Evolutionary conservation across 2,888 invertebrate genomes (phyloP).

Genomic region (Polyploca ridens): DNA sequence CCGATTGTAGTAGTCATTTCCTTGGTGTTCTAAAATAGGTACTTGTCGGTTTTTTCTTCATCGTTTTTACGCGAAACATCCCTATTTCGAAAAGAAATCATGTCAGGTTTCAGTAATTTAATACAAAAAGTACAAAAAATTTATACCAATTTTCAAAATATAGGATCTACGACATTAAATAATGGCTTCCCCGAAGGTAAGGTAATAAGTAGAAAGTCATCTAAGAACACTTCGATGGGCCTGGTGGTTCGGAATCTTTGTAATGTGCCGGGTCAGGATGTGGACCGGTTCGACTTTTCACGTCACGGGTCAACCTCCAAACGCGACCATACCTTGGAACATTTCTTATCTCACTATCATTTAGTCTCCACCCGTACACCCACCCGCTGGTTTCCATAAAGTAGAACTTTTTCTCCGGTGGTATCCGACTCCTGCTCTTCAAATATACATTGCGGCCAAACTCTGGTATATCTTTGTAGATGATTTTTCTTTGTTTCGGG

Average conservation of each 20-base stretch:
- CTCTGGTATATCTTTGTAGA: conserved; percentile 50
- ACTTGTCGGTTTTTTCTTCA: no score
- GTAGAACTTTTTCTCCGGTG: conserved; percentile 56
- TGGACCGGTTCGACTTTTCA: conserved; percentile 48
- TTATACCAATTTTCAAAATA: neutral
- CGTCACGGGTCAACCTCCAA: conserved; percentile 41
- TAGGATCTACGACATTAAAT: neutral
- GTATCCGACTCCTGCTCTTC: conserved; percentile 39
- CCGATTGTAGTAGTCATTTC: no score
- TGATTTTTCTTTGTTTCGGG: conserved; percentile 38
- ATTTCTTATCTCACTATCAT: conserved; percentile 46
- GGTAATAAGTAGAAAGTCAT: neutral
- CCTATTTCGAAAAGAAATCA: no score
- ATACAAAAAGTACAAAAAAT: no score
- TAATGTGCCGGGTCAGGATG: conserved; percentile 54
- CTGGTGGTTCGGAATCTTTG: conserved; percentile 31
- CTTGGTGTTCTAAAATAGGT: no score
- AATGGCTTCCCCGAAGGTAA: neutral
- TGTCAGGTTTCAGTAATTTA: no score
- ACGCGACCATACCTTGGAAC: conserved; percentile 42
- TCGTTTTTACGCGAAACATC: no score
- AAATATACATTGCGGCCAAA: conserved; percentile 53
- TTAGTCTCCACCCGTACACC: conserved; percentile 55
- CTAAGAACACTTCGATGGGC: conserved; percentile 32
- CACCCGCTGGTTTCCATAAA: conserved; percentile 44